These are phyloP conservation scores for Tetheella fluctuosa DNA, from an alignment of 2,888 invertebrate species.

Conservation along the genomic window DNA sequence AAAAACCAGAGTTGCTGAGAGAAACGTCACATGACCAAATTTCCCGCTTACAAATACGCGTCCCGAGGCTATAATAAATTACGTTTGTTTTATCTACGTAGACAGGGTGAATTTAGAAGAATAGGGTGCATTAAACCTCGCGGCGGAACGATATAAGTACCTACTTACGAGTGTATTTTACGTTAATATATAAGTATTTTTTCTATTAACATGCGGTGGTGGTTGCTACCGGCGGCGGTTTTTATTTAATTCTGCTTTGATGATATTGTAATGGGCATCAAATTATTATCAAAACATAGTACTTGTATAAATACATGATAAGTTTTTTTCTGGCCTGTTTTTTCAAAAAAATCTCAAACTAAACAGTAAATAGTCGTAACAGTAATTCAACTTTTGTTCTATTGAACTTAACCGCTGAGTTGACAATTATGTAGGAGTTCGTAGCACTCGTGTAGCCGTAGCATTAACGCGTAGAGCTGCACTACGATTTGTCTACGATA, in stretches of 20 bases:
- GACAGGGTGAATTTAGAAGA: neutral
- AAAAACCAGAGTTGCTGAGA: slow-evolving; percentile 4
- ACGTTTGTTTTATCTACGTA: slow-evolving; percentile 10
- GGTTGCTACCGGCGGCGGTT: neutral
- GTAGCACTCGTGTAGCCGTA: slow-evolving; percentile 7
- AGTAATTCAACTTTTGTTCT: too few species aligned
- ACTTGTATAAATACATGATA: too few species aligned
- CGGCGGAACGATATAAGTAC: neutral
- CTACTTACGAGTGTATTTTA: slow-evolving; percentile 2
- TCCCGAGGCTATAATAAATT: slow-evolving; percentile 2
- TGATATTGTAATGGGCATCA: neutral
- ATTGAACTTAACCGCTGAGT: too few species aligned
- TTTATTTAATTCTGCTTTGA: neutral
- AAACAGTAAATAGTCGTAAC: too few species aligned
- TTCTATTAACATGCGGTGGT: neutral
- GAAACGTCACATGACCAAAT: slow-evolving; percentile 9
- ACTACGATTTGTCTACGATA: neutral
- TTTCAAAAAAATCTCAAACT: too few species aligned
- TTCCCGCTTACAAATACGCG: neutral
- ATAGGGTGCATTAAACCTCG: neutral
- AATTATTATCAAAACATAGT: too few species aligned
- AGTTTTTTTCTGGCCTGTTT: too few species aligned
- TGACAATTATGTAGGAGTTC: neutral
- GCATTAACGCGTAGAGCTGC: neutral
- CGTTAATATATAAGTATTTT: neutral